Percentiles rank a stretch among this genome's conserved stretches.
Conservation (phyloP, 2,797 vertebrate genomes). For the Botia kubotai region DNA sequence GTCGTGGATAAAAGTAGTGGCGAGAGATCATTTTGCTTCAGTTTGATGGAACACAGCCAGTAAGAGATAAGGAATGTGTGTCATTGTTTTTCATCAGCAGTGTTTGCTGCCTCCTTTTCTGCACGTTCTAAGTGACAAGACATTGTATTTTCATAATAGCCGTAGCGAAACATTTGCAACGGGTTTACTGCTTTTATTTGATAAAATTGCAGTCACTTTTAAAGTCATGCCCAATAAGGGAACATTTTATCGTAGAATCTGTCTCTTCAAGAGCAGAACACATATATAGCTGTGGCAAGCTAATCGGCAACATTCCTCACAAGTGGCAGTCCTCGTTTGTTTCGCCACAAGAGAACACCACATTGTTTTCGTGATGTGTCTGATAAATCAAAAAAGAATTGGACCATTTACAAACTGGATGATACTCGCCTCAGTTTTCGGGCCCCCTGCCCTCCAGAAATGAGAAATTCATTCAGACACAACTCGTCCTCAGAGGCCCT, state of each 20-base stretch:
- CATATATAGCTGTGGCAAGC: constrained; percentile 3
- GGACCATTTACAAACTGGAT: constrained; percentile 53
- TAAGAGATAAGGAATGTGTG: neutral
- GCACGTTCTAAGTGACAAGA: neutral
- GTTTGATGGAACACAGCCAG: constrained; percentile 7
- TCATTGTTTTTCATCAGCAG: neutral
- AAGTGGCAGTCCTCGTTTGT: constrained; percentile 31
- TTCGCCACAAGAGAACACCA: constrained; percentile 42
- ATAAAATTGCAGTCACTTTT: neutral
- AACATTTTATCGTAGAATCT: constrained; percentile 2
- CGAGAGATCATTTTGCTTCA: neutral
- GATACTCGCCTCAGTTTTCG: constrained; percentile 45
- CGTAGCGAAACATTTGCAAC: neutral
- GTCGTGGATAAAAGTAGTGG: neutral
- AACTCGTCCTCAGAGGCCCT: constrained; percentile 15
- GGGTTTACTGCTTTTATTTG: neutral
- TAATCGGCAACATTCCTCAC: constrained; percentile 41
- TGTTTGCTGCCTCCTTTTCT: neutral
- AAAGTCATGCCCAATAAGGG: constrained; percentile 20
- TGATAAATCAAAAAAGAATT: constrained; percentile 56
- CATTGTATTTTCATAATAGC: neutral
- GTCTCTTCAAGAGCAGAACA: neutral
- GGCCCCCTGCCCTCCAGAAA: constrained; percentile 50
- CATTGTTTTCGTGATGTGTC: constrained; percentile 47
- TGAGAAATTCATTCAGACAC: constrained; percentile 52